phyloP scores from a whole-genome alignment of 2,888 invertebrate genomes.

The Platycheirus albimanus region DNA sequence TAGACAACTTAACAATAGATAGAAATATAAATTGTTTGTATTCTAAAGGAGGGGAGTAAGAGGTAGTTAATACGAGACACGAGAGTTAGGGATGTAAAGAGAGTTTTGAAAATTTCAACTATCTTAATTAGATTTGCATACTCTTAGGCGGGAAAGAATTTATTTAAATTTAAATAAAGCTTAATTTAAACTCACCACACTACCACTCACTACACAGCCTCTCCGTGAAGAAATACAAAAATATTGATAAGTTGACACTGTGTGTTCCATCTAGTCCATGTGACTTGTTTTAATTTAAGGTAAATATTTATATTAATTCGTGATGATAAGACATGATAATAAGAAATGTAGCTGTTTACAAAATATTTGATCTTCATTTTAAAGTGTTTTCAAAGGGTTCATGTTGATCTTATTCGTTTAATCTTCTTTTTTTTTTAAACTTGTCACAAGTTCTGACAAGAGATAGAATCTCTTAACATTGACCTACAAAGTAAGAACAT shows the following conservation, averaged over 20 bases:
- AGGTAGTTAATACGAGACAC: not conserved
- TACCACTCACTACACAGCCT: not conserved
- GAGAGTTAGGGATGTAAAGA: not conserved
- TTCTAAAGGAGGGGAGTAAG: not conserved
- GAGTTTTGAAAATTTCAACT: not conserved
- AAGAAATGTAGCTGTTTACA: not conserved
- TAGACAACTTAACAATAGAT: not conserved
- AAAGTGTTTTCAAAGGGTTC: not conserved
- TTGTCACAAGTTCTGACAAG: too few relatives aligned
- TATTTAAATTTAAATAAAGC: conserved; percentile 24
- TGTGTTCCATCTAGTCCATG: not conserved
- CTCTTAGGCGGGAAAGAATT: conserved; percentile 43
- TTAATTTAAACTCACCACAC: conserved; percentile 38
- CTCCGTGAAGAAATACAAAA: not conserved
- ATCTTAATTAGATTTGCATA: conserved; percentile 43
- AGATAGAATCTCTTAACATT: not conserved
- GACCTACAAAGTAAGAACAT: conserved; percentile 3
- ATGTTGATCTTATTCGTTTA: not conserved
- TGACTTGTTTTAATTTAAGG: too few relatives aligned
- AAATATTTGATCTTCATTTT: not conserved
- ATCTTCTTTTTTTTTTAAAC: too few relatives aligned
- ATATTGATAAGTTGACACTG: conserved; percentile 10
- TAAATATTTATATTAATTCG: too few relatives aligned
- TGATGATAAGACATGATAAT: not conserved
- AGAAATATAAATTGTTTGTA: not conserved